phyloP scores from a whole-genome alignment of 2,113 vertebrate species.

The Alexandromys fortis region DNA sequence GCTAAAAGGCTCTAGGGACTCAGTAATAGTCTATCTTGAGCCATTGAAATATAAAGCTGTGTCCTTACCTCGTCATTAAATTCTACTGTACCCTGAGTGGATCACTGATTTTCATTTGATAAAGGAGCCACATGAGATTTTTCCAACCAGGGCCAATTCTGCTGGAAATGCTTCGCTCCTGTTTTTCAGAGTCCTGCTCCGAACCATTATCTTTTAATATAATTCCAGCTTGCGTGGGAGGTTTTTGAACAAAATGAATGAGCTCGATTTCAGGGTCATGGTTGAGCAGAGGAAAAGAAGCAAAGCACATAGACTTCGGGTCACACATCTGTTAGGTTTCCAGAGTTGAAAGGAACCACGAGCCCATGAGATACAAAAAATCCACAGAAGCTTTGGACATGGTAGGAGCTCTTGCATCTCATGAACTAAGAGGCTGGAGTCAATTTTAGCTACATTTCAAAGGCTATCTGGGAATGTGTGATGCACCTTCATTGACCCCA shows the following conservation, averaged over 20 bases:
- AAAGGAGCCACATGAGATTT: neutral
- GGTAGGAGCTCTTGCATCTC: neutral
- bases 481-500: neutral
- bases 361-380: neutral
- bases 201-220: neutral
- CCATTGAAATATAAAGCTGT: neutral
- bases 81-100: neutral
- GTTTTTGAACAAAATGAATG: neutral
- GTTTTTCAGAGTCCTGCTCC: neutral
- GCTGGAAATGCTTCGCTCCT: neutral
- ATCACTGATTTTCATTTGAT: neutral
- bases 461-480: neutral
- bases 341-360: neutral
- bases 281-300: neutral
- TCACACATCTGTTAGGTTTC: neutral
- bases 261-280: neutral
- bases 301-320: neutral
- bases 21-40: neutral
- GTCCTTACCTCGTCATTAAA: neutral
- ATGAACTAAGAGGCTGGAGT: neutral
- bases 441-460: neutral
- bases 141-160: neutral
- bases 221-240: neutral
- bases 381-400: neutral
- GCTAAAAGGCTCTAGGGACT: neutral